Percentiles rank a stretch among this genome's conserved stretches.
Evolutionary conservation across 2,888 invertebrate species (phyloP).

Genomic region (Cataglyphis altisquamis): DNA sequence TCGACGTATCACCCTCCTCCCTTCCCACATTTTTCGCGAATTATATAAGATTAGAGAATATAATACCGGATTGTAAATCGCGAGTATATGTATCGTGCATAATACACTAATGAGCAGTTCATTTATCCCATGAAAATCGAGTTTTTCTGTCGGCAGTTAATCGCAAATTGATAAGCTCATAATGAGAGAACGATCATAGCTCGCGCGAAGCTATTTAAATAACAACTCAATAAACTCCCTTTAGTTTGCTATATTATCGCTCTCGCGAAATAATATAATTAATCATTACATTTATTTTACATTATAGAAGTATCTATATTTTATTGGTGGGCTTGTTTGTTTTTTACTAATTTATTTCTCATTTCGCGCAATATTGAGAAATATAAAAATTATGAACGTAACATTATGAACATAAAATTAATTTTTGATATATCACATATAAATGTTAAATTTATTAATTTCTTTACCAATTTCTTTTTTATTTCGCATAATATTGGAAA

Average conservation of each 20-base stretch:
- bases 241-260: slow-evolving; percentile 21
- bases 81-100: neutral
- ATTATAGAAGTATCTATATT: slow-evolving; percentile 13
- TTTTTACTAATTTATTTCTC: neutral
- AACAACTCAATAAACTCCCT: slow-evolving; percentile 32
- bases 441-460: neutral
- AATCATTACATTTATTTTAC: slow-evolving; percentile 30
- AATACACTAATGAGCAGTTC: neutral
- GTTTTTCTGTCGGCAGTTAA: neutral
- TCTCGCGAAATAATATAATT: slow-evolving; percentile 15
- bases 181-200: slow-evolving; percentile 31
- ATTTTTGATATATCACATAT: neutral
- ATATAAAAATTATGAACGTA: neutral
- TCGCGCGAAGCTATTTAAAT: slow-evolving; percentile 42
- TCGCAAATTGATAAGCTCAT: slow-evolving; percentile 39
- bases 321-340: neutral
- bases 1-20: slow-evolving; percentile 21
- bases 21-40: neutral
- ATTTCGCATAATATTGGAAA: neutral
- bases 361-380: neutral
- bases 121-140: slow-evolving; percentile 30
- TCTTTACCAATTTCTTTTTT: neutral
- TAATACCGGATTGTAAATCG: slow-evolving; percentile 20
- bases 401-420: slow-evolving; percentile 6
- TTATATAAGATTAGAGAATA: slow-evolving; percentile 22